Evolutionary conservation across 2,113 vertebrate genomes (phyloP).

Genomic region (Mastomys natalensis): DNA sequence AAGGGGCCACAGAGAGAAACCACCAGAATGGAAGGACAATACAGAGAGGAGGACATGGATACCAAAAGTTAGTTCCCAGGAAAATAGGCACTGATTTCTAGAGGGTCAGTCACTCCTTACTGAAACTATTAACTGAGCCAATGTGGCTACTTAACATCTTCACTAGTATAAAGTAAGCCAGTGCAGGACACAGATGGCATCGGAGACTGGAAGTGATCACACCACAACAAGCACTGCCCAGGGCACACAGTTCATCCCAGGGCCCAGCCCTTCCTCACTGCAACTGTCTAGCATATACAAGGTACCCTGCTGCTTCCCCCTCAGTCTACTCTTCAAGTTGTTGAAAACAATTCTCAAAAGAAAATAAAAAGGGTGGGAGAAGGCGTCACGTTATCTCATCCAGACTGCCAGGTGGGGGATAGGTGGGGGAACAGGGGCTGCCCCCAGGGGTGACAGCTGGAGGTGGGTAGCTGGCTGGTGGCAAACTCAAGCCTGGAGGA

Average conservation of each 20-base stretch:
- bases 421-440: conserved; percentile 93
- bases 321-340: conserved; percentile 55
- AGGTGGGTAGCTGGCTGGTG: conserved; percentile 93
- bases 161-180: conserved; percentile 82
- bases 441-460: conserved; percentile 93
- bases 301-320: conserved; percentile 74
- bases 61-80: conserved; percentile 72
- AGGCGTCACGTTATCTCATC: conserved; percentile 93
- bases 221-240: conserved; percentile 71
- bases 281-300: conserved; percentile 79
- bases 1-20: conserved; percentile 43
- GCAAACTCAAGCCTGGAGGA: conserved; percentile 93
- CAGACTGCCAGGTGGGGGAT: conserved; percentile 94
- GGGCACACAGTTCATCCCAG: conserved; percentile 68
- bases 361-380: background rate
- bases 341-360: conserved; percentile 33
- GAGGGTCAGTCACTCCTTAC: conserved; percentile 85
- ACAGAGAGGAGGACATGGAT: conserved; percentile 73
- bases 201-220: conserved; percentile 69
- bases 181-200: conserved; percentile 71
- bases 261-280: background rate
- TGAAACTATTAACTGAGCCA: conserved; percentile 84
- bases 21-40: conserved; percentile 52
- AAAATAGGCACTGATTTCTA: conserved; percentile 87
- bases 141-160: conserved; percentile 82